Percentiles rank a stretch among this genome's conserved stretches.
These are phyloP conservation scores for Rhombomys opimus DNA, from an alignment of 2,113 vertebrate species.

Conservation along the genomic window DNA sequence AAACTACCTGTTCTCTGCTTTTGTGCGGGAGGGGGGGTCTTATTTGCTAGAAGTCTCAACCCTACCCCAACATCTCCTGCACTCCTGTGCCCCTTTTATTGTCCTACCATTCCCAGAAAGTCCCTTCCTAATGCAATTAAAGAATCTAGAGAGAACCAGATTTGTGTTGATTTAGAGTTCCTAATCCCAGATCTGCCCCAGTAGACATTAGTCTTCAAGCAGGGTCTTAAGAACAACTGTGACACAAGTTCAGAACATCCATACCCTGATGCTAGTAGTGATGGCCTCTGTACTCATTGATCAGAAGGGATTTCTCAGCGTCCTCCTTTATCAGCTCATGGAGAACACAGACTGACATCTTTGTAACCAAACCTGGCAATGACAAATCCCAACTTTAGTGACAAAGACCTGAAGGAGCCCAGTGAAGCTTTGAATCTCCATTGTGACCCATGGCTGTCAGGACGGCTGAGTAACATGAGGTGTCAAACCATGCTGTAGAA, in stretches of 20 bases:
- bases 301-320: neutral
- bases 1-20: neutral
- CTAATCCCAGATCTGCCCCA: neutral
- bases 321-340: conserved; percentile 73
- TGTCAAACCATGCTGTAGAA: neutral
- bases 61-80: neutral
- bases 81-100: neutral
- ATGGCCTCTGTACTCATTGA: neutral
- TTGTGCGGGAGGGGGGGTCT: neutral
- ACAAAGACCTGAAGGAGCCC: conserved; percentile 67
- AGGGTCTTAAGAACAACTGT: neutral
- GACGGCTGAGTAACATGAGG: neutral
- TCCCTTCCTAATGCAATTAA: conserved; percentile 9
- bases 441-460: neutral
- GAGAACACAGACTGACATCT: conserved; percentile 82
- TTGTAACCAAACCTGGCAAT: conserved; percentile 84
- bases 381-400: conserved; percentile 79
- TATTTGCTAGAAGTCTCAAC: neutral
- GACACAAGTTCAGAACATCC: conserved; percentile 2
- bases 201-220: conserved; percentile 12
- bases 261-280: neutral
- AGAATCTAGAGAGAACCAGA: neutral
- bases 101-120: neutral
- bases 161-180: neutral
- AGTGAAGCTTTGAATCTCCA: neutral